These are phyloP conservation scores for Lepus europaeus DNA, from an alignment of 2,113 vertebrate species.

Conservation along the genomic window DNA sequence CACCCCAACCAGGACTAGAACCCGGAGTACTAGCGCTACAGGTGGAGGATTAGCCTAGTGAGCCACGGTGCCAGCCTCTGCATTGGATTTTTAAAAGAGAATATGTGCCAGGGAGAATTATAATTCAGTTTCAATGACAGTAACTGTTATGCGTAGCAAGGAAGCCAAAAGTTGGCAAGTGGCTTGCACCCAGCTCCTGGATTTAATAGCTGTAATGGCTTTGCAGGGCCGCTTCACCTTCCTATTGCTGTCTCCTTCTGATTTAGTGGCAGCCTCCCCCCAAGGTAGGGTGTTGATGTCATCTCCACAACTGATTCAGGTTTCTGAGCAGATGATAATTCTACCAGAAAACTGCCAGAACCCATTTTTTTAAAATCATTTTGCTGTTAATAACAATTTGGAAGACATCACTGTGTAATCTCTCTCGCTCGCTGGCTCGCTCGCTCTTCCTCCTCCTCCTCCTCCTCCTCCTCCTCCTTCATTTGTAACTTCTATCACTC, in stretches of 20 bases:
- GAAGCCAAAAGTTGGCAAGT: slow-evolving; percentile 51
- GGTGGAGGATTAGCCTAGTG: too few species aligned
- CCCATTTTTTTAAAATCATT: neutral
- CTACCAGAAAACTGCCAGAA: neutral
- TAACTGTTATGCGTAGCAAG: neutral
- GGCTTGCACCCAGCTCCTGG: neutral
- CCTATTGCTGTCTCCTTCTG: slow-evolving; percentile 72
- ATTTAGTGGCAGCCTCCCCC: slow-evolving; percentile 55
- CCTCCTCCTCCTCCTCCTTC: neutral
- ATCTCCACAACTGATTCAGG: neutral
- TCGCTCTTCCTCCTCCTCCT: neutral
- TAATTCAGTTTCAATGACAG: slow-evolving; percentile 62
- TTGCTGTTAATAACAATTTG: neutral
- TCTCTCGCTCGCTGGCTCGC: fast-evolving
- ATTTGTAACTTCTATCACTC: neutral
- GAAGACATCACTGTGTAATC: neutral
- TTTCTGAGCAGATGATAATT: slow-evolving; percentile 12
- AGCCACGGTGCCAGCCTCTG: too few species aligned
- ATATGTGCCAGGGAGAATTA: slow-evolving; percentile 26
- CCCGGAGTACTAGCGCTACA: too few species aligned
- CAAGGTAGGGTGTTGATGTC: neutral
- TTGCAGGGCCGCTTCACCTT: neutral
- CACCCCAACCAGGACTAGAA: too few species aligned
- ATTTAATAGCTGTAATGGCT: slow-evolving; percentile 68
- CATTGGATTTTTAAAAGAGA: neutral